These are phyloP conservation scores for Hestina assimilis DNA, from an alignment of 1,140 invertebrate species.

Conservation along the genomic window DNA sequence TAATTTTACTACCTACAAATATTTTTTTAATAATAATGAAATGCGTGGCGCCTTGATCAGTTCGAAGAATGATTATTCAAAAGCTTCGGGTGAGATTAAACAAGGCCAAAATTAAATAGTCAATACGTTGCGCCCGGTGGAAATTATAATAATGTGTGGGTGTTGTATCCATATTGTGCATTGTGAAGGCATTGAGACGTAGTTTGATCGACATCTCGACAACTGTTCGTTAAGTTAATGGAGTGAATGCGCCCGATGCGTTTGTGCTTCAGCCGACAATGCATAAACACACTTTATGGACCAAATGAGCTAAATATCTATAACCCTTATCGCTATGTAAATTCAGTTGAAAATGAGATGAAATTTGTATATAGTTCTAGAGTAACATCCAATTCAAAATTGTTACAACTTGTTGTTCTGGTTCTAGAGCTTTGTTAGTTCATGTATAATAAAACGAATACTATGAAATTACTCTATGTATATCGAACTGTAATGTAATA, in stretches of 20 bases:
- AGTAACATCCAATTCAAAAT: background rate
- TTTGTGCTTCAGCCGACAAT: constrained; percentile 50
- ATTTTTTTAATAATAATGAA: constrained; percentile 20
- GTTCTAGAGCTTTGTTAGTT: too few relatives aligned
- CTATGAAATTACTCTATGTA: too few relatives aligned
- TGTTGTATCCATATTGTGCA: constrained; percentile 61
- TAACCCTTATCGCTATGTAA: background rate
- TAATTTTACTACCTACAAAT: too few relatives aligned
- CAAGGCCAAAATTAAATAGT: constrained; percentile 41
- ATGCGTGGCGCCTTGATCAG: constrained; percentile 10
- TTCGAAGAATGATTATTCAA: constrained; percentile 21
- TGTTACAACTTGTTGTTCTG: too few relatives aligned
- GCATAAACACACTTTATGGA: constrained; percentile 19
- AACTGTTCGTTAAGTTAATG: constrained; percentile 76
- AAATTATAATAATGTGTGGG: constrained; percentile 61
- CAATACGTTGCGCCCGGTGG: constrained; percentile 45
- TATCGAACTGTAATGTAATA: too few relatives aligned
- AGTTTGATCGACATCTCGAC: constrained; percentile 74
- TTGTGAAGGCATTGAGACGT: constrained; percentile 60
- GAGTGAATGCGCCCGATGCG: constrained; percentile 53
- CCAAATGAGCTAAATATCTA: background rate
- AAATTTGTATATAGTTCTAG: too few relatives aligned
- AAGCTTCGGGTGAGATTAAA: constrained; percentile 29
- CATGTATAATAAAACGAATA: too few relatives aligned
- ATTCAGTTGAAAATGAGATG: constrained; percentile 10